phyloP scores from a whole-genome alignment of 2,888 invertebrate species.

The Desoria tigrina region DNA sequence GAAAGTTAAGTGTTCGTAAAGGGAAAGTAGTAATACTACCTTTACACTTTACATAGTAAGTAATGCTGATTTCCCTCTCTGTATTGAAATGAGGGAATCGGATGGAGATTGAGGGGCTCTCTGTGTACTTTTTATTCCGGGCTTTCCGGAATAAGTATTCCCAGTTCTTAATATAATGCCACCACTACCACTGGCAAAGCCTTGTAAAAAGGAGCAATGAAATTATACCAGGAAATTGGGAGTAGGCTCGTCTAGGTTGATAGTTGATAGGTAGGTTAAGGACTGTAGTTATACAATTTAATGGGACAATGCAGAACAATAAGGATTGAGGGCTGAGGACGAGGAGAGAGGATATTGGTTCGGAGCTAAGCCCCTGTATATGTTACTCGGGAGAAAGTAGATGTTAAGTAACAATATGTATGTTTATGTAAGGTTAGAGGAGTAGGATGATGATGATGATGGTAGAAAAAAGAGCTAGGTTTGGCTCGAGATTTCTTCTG shows the following conservation, averaged over 20 bases:
- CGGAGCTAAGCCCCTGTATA: not conserved
- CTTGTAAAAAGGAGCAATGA: too few species aligned
- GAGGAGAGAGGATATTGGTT: constrained; percentile 17
- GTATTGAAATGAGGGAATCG: constrained; percentile 43
- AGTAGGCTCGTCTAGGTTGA: too few species aligned
- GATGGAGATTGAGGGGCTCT: constrained; percentile 43
- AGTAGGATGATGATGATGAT: too few species aligned
- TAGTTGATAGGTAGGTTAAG: too few species aligned
- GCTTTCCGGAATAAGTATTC: too few species aligned
- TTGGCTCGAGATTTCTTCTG: too few species aligned
- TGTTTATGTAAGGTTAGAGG: constrained; percentile 6
- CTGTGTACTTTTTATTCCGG: not conserved
- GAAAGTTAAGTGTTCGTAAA: not conserved
- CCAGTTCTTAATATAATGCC: too few species aligned
- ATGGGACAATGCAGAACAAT: not conserved
- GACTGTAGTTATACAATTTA: too few species aligned
- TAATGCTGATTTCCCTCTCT: constrained; percentile 15
- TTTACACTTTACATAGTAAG: constrained; percentile 17
- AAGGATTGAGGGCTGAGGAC: too few species aligned
- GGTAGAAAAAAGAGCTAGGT: constrained; percentile 12
- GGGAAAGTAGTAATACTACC: constrained; percentile 10
- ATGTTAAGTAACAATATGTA: constrained; percentile 13
- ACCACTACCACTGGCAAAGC: too few species aligned
- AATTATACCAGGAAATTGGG: too few species aligned
- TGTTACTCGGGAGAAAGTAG: constrained; percentile 4